These are phyloP conservation scores for Microctenopoma steveboyesi DNA, from an alignment of 2,797 vertebrate species.

Conservation along the genomic window DNA sequence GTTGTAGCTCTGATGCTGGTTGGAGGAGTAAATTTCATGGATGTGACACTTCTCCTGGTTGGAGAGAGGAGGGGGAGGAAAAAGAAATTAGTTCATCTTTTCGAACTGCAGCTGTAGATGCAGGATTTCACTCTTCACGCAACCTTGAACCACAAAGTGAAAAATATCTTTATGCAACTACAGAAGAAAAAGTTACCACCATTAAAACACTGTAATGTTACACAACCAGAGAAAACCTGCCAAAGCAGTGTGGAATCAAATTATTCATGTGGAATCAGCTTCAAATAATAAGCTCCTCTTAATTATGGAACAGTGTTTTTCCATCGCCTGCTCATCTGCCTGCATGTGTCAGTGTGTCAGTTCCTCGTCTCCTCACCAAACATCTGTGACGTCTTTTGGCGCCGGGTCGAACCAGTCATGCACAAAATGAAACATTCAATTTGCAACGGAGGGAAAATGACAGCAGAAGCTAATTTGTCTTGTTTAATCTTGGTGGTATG, in stretches of 20 bases:
- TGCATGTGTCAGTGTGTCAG: slow-evolving; percentile 37
- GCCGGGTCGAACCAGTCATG: slow-evolving; percentile 59
- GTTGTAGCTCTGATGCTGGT: too few relatives aligned
- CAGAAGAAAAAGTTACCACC: too few relatives aligned
- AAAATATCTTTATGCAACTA: too few relatives aligned
- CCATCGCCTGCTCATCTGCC: slow-evolving; percentile 9
- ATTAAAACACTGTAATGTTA: not conserved
- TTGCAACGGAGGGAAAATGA: slow-evolving; percentile 50
- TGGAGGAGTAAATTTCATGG: too few relatives aligned
- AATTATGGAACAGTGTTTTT: slow-evolving; percentile 4
- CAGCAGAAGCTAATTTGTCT: slow-evolving; percentile 54
- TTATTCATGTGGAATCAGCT: slow-evolving; percentile 34
- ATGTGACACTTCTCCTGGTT: too few relatives aligned
- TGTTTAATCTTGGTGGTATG: slow-evolving; percentile 52
- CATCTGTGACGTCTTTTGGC: slow-evolving; percentile 25
- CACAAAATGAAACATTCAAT: slow-evolving; percentile 61
- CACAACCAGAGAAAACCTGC: slow-evolving; percentile 11
- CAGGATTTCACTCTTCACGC: too few relatives aligned
- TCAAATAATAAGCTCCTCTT: slow-evolving; percentile 15
- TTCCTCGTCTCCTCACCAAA: slow-evolving; percentile 19
- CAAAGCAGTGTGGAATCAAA: slow-evolving; percentile 7
- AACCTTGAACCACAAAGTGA: too few relatives aligned
- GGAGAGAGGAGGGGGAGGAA: too few relatives aligned
- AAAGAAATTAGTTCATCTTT: too few relatives aligned
- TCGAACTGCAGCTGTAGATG: too few relatives aligned